Conservation (phyloP, 2,797 vertebrate genomes). For the Emydoidea blandingii region DNA sequence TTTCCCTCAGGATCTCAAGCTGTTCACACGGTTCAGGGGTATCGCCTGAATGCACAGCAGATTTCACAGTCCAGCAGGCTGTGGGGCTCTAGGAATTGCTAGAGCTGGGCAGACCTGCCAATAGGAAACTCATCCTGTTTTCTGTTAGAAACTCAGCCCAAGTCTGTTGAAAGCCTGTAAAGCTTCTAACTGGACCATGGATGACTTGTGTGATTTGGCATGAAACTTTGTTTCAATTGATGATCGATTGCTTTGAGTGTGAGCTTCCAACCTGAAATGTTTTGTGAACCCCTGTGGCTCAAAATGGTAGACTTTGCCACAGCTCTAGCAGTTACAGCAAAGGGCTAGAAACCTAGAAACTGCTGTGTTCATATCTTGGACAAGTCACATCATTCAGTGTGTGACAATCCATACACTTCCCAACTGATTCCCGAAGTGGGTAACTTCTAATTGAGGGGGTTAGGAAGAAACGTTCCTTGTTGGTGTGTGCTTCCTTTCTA, state of each 20-base stretch:
- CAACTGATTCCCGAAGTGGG: background rate
- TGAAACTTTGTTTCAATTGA: background rate
- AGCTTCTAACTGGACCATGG: background rate
- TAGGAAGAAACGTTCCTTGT: background rate
- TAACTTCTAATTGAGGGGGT: background rate
- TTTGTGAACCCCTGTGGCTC: background rate
- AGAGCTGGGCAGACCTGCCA: background rate
- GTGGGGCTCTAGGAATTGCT: background rate
- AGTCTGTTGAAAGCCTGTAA: background rate
- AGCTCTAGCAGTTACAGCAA: background rate
- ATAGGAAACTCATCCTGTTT: background rate
- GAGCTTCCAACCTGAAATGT: background rate
- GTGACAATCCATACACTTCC: background rate
- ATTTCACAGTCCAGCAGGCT: background rate
- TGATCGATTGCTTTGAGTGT: background rate
- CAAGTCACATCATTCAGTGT: background rate
- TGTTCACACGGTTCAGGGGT: background rate
- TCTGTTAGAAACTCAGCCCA: background rate
- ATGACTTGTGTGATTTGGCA: background rate
- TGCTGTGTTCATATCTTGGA: background rate
- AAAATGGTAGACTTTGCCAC: background rate
- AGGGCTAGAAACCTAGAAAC: background rate
- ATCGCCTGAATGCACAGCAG: background rate
- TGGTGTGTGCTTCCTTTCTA: conserved; percentile 40
- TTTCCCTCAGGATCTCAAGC: background rate